Base-by-base conservation (phyloP, 2,797 vertebrate genomes). In the Linurgus olivaceus region DNA sequence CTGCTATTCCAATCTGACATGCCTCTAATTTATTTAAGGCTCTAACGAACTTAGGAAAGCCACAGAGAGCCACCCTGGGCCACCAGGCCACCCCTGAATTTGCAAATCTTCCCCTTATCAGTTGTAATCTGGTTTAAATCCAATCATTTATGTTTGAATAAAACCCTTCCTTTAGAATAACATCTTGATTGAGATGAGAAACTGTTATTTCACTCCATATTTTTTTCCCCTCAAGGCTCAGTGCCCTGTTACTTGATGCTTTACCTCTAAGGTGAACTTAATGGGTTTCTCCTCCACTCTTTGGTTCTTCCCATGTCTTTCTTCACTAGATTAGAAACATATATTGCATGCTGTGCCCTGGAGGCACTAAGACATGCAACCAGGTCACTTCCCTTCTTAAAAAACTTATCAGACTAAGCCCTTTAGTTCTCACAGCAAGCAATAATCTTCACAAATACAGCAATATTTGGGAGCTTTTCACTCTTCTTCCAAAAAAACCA, bases 1-100 rank as follows among this genome's bases (percentile, higher is more conserved):
- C 85, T 90, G 79, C 94, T 91, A 72, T 90, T 90, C 72, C 65
- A 62, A 38, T 21, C 50, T 0, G 1, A 77, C 40, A 28, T 73
- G 62, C 48, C 79, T 70, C 58, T 90, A 75, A 95, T 95, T 91
- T 68, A 88, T 83, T 93, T 83, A 86, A 92, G 88, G 70, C 88
- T 80, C 73, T 23, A 90, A 66, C 51, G 15, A 78, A 90, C 52
- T 65, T 11, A 13, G 44, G 62, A 77, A 86, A 88, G 79, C 13
- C 76, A 71, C 54, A 75, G 73, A 88, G 33, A 90, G 26, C 58
- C 87, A 52, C 21, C 23, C 19, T 12, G 37, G 38, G n/a, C 76
- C 33, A 37, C 9, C 61, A 88, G 72, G 35, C 87, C 82, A 86
- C 88, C 76, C 33, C n/a, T 47, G 29, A 48, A 55, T 73, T 48